A percentile compares a stretch with the other conserved stretches of the same genome.
Evolutionary conservation across 2,797 vertebrate species (phyloP).

Genomic region (Lagocephalus sceleratus): DNA sequence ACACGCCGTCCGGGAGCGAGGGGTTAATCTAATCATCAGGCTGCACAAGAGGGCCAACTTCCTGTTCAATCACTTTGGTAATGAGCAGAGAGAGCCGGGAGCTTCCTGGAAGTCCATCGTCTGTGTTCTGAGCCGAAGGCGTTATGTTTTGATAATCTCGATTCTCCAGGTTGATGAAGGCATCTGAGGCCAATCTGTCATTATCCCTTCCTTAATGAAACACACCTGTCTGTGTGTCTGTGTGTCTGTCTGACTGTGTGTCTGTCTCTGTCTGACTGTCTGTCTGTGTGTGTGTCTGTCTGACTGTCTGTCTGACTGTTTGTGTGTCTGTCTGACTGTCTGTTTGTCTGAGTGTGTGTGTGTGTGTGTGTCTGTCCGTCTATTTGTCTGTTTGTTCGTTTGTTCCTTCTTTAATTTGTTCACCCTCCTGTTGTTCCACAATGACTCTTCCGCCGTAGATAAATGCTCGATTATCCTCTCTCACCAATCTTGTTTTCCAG

Average conservation of each 20-base stretch:
- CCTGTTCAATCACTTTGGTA: conserved; percentile 78
- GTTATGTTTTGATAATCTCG: conserved; percentile 78
- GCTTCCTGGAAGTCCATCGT: conserved; percentile 82
- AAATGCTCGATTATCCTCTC: conserved; percentile 43
- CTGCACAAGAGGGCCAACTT: conserved; percentile 77
- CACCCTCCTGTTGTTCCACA: conserved; percentile 21
- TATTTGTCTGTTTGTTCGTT: conserved; percentile 51
- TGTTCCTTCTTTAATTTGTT: conserved; percentile 14
- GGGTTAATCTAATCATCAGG: conserved; percentile 79
- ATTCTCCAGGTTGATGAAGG: conserved; percentile 50
- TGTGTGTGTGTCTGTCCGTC: conserved; percentile 39
- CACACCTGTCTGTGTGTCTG: conserved; percentile 55
- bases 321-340: conserved; percentile 39
- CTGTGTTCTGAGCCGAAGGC: conserved; percentile 71
- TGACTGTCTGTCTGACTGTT: conserved; percentile 38
- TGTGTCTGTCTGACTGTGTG: conserved; percentile 18
- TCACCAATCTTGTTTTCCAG: conserved; percentile 52
- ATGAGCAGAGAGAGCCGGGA: conserved; percentile 66
- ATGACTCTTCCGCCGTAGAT: conserved; percentile 40
- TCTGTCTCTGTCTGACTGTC: conserved; percentile 48
- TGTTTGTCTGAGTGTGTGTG: conserved; percentile 37
- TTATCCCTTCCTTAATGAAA: conserved; percentile 4
- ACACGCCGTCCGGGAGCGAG: conserved; percentile 65
- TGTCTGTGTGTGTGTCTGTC: conserved; percentile 27
- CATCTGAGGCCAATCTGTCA: conserved; percentile 21